phyloP scores from a whole-genome alignment of 1,140 invertebrate genomes.

The Paralvinella palmiformis region DNA sequence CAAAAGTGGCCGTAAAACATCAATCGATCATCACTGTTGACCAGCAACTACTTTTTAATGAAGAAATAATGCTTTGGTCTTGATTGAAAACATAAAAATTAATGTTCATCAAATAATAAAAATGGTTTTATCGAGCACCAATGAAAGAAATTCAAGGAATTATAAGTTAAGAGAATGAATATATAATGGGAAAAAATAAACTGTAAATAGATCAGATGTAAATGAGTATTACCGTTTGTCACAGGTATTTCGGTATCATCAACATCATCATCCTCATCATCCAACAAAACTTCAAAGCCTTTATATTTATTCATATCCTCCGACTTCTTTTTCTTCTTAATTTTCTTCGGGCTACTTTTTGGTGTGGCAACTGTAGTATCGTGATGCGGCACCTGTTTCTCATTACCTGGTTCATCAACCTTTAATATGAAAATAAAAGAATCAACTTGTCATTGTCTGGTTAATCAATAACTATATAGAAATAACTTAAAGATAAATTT shows the following conservation, averaged over 20 bases:
- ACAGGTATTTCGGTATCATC: conserved; percentile 29
- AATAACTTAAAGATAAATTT: neutral
- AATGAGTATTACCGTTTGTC: conserved; percentile 20
- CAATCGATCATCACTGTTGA: too few species aligned
- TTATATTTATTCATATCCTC: conserved; percentile 5
- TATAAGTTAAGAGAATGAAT: neutral
- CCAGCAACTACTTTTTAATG: too few species aligned
- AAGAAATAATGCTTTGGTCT: too few species aligned
- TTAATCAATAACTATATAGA: neutral
- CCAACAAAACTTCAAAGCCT: conserved; percentile 39
- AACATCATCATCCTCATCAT: conserved; percentile 29
- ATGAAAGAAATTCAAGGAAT: neutral
- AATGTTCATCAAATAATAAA: neutral
- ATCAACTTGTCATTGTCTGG: neutral
- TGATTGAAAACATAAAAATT: too few species aligned
- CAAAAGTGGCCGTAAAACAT: too few species aligned
- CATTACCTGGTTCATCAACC: neutral
- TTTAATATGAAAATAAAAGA: neutral
- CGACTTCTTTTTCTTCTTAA: neutral
- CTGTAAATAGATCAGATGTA: neutral
- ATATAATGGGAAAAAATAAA: neutral
- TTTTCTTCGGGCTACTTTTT: neutral
- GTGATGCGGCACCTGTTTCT: neutral
- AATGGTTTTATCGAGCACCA: neutral
- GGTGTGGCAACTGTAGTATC: neutral